Percentiles rank a stretch among this genome's conserved stretches.
Conservation (phyloP, 2,113 vertebrate genomes). For the Erythrocercus mccallii region DNA sequence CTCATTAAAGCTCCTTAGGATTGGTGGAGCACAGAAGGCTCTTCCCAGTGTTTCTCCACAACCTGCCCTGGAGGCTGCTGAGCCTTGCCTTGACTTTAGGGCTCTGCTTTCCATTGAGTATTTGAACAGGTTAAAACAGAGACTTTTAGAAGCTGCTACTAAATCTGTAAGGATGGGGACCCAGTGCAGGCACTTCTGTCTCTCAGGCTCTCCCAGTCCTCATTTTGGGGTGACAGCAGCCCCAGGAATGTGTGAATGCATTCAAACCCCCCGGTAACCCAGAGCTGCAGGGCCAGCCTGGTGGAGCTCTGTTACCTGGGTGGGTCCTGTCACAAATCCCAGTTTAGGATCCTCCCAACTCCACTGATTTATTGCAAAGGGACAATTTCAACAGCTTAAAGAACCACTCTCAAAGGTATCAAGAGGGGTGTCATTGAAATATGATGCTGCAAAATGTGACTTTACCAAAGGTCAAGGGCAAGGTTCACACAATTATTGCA, state of each 20-base stretch:
- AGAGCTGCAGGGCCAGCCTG: neutral
- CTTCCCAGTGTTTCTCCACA: neutral
- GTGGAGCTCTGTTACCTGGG: neutral
- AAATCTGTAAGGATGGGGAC: neutral
- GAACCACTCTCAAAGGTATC: neutral
- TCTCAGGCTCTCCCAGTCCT: neutral
- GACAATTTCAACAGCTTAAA: neutral
- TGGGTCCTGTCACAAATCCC: neutral
- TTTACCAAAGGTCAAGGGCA: neutral
- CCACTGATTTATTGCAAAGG: accelerated
- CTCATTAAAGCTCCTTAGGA: neutral
- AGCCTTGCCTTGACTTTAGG: neutral
- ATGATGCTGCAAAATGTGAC: neutral
- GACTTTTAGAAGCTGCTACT: neutral
- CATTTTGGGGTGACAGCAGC: neutral
- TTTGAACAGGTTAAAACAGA: neutral
- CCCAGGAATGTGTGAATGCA: neutral
- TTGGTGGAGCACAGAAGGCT: neutral
- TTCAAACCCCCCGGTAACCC: accelerated
- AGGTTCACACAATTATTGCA: neutral
- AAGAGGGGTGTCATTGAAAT: neutral
- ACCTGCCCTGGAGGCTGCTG: neutral
- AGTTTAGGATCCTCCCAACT: neutral
- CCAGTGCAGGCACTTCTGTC: neutral
- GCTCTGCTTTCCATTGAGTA: neutral